Evolutionary conservation across 92 coral and sea anemone species (phyloP), one percentile per base, ranked within the genome.

Genomic region (Bergia puertoricense): DNA sequence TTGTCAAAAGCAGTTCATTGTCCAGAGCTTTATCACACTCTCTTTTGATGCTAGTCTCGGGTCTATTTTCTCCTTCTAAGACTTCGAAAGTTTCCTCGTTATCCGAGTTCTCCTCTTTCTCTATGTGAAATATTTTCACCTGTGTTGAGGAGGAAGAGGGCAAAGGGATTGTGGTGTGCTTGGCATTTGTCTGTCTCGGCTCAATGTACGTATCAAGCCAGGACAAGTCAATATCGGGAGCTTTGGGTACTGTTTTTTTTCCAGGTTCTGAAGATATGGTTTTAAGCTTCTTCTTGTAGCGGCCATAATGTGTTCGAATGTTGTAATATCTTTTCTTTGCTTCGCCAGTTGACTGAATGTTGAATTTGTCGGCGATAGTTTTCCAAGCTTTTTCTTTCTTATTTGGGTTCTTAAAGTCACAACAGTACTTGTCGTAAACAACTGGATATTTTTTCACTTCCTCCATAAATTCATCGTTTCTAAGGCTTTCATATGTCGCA

Each of bases 231-330:
- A 84, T 15, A 84, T 84, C 87, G 11, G 87, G 87, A 30, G 87
- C 36, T 45, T 68, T 69, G 16, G 77, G 87, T 20, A 68, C 4
- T 23, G 39, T 4, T 44, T 72, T 46, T 36, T 23, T 71, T 7
- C 78, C 77, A 69, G 66, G 68, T 23, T 84, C 87, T 44, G 78
- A 84, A 2, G 87, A 69, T 36, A 84, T n/a, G 38, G 48, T 71
- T 71, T 84, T 84, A 36, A 84, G 79, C 68, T 46, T 84, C 45
- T 84, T 84, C 87, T 71, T 84, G 87, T 84, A 84, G 77, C 87
- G 87, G 42, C 87, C 87, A 48, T 84, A 84, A 38, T 84, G 87
- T 45, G 87, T 84, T 45, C 87, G 77, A 36, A 84, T 71, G 65
- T 84, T 84, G 36, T 84, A 84, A 6, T 84, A 84, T 11, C 77